Conservation (phyloP, 2,113 vertebrate genomes). For the Aegithalos caudatus region DNA sequence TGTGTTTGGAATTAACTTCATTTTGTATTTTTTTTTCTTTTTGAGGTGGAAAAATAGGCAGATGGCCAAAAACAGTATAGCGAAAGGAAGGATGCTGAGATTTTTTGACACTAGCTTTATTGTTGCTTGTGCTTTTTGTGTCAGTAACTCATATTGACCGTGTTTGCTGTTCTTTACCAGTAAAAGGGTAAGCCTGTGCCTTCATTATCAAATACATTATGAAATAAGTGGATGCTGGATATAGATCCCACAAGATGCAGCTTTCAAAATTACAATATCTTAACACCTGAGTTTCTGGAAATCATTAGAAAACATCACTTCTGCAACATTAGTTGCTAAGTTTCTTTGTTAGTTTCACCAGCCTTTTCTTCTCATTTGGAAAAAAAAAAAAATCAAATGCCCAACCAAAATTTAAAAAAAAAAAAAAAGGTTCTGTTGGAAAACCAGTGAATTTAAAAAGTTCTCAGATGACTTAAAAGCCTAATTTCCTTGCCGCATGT, state of each 20-base stretch:
- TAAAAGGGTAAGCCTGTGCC: conserved; percentile 67
- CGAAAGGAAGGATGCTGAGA: neutral
- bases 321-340: neutral
- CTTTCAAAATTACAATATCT: neutral
- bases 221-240: conserved; percentile 43
- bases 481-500: neutral
- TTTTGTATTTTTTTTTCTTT: conserved; percentile 55
- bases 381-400: neutral
- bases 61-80: conserved; percentile 59
- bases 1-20: conserved; percentile 9
- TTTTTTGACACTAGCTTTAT: conserved; percentile 45
- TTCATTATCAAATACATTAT: conserved; percentile 61
- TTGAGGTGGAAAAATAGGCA: conserved; percentile 48
- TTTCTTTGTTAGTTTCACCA: conserved; percentile 18
- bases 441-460: neutral
- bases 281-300: conserved; percentile 47
- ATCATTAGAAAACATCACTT: conserved; percentile 27
- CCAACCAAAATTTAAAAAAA: neutral
- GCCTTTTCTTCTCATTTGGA: neutral
- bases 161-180: conserved; percentile 56
- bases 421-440: neutral
- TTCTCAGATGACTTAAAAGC: neutral
- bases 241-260: conserved; percentile 28
- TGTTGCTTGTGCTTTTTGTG: conserved; percentile 34
- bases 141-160: conserved; percentile 45